Evolutionary conservation across 1,140 invertebrate species (phyloP).

Genomic region (Odontomachus brunneus): DNA sequence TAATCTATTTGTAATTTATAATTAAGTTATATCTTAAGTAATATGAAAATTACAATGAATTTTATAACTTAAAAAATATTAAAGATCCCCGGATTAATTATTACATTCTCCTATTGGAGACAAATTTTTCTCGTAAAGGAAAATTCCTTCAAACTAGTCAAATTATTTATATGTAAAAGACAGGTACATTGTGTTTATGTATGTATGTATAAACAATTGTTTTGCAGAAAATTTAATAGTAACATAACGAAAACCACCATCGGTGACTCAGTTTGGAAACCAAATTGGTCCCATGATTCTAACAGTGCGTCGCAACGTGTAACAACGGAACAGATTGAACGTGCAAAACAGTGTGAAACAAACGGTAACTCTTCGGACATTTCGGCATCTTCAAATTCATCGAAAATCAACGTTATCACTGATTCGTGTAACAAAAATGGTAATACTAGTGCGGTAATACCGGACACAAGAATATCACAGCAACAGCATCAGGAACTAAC

Average conservation of each 20-base stretch:
- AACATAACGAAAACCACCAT: not conserved
- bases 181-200: too few relatives aligned
- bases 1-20: too few relatives aligned
- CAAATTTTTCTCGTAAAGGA: too few relatives aligned
- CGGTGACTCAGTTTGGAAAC: constrained; percentile 22
- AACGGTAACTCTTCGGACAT: constrained; percentile 17
- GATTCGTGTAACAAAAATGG: constrained; percentile 30
- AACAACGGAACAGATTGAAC: constrained; percentile 1
- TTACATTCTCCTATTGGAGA: too few relatives aligned
- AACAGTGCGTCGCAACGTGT: constrained; percentile 23
- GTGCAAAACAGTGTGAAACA: constrained; percentile 37
- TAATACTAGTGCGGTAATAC: constrained; percentile 16
- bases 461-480: not conserved
- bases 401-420: constrained; percentile 20
- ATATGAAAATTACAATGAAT: too few relatives aligned
- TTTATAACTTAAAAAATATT: too few relatives aligned
- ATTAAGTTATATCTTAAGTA: too few relatives aligned
- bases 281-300: constrained; percentile 5
- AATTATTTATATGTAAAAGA: too few relatives aligned
- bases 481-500: constrained; percentile 1
- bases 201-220: not conserved
- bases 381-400: constrained; percentile 32
- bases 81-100: too few relatives aligned
- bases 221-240: constrained; percentile 40
- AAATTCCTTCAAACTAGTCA: too few relatives aligned